Base-by-base conservation (phyloP, 2,888 invertebrate genomes). In the Liodrosophila aerea region DNA sequence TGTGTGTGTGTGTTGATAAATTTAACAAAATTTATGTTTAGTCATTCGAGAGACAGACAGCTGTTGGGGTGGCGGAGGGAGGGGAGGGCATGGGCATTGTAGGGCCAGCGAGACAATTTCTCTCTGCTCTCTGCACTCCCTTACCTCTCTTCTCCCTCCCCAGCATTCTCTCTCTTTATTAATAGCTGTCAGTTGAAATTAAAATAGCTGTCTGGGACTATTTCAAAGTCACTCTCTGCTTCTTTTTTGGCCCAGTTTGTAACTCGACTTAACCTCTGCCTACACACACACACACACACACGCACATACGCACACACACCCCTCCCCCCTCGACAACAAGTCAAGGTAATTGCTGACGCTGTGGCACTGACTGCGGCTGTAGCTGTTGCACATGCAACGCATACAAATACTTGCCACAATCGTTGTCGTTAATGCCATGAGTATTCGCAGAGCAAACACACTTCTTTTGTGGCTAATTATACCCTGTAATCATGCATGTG, bases 21-120 rank as follows among this genome's bases (percentile, higher is more conserved):
- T 76, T 64, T 63, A 69, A 76, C 50, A 59, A 46, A 81, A 84
- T 81, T 64, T 73, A 64, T 84, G 74, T 65, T 82, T 62, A 74
- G 64, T 74, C 75, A 75, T 66, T 77, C 43, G 62, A 58, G 61
- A 51, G 63, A 12, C 31, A 39, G 13, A 37, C 22, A 33, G 12
- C 29, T 31, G 13, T 7, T 15, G 22, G 5, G 7, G 40, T 3
- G 18, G 13, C 1, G 8, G 12, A 7, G 0, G 27, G 12, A 11
- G 15, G 7, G 7, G 7, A n/a, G 11, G 12, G 5, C 2, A 31
- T 4, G 7, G 15, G 40, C 16, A 15, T 30, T 3, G 8, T 9
- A 22, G 22, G 5, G 22, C 2, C 22, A 22, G 22, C 22, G 5
- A 22, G 2, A 5, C 22, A 22, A 4, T 22, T 5, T 22, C 22